phyloP scores from a whole-genome alignment of 2,113 vertebrate species.

The Oreotrochilus melanogaster region DNA sequence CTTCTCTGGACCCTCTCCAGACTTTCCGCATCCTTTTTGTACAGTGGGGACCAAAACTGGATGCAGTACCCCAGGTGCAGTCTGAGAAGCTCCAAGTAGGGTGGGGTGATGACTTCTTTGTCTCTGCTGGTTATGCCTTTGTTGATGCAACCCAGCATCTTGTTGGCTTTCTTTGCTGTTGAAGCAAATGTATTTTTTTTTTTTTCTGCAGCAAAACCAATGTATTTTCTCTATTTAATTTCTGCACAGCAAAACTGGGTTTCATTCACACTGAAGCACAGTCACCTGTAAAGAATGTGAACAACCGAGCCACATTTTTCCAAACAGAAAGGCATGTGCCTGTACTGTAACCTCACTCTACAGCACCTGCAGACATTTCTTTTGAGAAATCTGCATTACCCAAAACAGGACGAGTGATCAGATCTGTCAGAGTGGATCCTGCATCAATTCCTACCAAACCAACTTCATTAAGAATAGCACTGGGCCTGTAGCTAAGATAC shows the following conservation, averaged over 20 bases:
- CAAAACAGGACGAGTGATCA: not conserved
- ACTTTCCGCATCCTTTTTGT: too few relatives aligned
- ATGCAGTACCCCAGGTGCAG: too few relatives aligned
- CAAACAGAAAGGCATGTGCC: not conserved
- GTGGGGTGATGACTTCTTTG: too few relatives aligned
- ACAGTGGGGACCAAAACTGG: too few relatives aligned
- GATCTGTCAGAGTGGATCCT: not conserved
- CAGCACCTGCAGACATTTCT: not conserved
- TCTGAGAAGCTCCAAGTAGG: too few relatives aligned
- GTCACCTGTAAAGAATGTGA: not conserved
- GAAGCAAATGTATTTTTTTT: too few relatives aligned
- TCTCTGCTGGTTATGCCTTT: too few relatives aligned
- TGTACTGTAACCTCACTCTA: not conserved
- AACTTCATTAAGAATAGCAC: rapidly evolving
- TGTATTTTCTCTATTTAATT: not conserved
- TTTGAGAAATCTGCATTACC: not conserved
- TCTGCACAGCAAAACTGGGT: not conserved
- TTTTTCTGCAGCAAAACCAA: too few relatives aligned
- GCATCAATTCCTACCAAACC: not conserved
- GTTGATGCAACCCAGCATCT: too few relatives aligned
- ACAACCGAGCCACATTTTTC: not conserved
- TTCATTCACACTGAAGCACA: not conserved
- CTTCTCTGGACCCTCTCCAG: too few relatives aligned
- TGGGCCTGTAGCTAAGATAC: rapidly evolving
- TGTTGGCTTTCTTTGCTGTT: too few relatives aligned